phyloP scores from a whole-genome alignment of 2,888 invertebrate genomes.

The Lycaena phlaeas region DNA sequence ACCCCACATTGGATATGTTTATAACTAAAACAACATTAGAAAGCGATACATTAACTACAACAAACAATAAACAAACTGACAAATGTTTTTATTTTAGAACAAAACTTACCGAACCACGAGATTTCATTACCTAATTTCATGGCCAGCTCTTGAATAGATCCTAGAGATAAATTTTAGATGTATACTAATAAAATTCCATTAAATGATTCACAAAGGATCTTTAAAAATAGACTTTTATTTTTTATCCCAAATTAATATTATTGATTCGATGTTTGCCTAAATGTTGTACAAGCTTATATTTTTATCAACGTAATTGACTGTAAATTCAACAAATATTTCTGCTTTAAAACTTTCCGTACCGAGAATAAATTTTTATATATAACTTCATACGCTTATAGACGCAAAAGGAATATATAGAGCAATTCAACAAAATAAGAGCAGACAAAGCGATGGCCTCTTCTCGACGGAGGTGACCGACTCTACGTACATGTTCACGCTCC shows the following conservation, averaged over 20 bases:
- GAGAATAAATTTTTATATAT: not conserved
- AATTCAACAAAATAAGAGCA: constrained; percentile 6
- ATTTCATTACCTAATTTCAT: too few relatives aligned
- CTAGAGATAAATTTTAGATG: too few relatives aligned
- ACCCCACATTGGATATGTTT: not conserved
- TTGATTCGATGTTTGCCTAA: not conserved
- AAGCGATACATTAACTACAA: too few relatives aligned
- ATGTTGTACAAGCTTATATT: not conserved
- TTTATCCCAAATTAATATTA: too few relatives aligned
- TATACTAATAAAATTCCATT: too few relatives aligned
- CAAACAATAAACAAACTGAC: too few relatives aligned
- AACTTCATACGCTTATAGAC: not conserved
- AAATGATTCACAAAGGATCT: too few relatives aligned
- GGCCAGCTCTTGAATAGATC: too few relatives aligned
- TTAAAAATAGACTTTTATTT: too few relatives aligned
- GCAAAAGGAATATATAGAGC: not conserved
- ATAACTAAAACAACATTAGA: constrained; percentile 5
- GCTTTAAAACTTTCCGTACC: constrained; percentile 1
- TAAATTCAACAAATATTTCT: not conserved
- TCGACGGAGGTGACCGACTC: constrained; percentile 19
- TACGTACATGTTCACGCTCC: constrained; percentile 2
- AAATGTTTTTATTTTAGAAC: not conserved
- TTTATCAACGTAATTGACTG: not conserved
- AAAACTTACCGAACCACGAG: too few relatives aligned
- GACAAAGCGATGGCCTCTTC: constrained; percentile 13